These are phyloP conservation scores for Schrankia costaestrigalis DNA, from an alignment of 2,888 invertebrate genomes.

Conservation along the genomic window DNA sequence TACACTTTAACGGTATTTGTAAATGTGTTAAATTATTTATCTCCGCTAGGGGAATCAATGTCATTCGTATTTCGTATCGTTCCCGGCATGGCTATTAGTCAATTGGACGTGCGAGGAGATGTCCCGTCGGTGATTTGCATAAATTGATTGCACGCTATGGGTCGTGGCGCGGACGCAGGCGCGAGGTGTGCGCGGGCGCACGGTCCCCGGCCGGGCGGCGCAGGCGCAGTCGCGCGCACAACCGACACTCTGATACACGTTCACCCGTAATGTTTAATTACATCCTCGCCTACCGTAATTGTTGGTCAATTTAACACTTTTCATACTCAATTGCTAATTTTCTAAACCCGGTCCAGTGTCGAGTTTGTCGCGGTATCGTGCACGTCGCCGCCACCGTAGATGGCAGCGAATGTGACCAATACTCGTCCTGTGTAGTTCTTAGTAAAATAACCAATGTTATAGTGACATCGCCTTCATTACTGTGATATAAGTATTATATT, in stretches of 20 bases:
- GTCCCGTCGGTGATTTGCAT: constrained; percentile 75
- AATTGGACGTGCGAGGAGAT: constrained; percentile 51
- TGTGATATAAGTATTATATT: constrained; percentile 35
- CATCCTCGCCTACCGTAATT: constrained; percentile 66
- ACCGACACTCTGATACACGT: constrained; percentile 75
- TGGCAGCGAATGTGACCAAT: constrained; percentile 36
- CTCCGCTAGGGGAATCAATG: constrained; percentile 25
- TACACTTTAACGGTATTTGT: constrained; percentile 17
- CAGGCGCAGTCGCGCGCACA: constrained; percentile 70
- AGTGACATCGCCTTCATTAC: constrained; percentile 52
- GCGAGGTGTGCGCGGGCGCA: constrained; percentile 48
- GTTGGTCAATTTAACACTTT: constrained; percentile 60
- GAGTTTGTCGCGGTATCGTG: constrained; percentile 37
- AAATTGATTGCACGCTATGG: constrained; percentile 71
- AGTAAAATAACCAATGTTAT: constrained; percentile 53
- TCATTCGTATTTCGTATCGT: constrained; percentile 27
- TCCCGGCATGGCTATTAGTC: constrained; percentile 46
- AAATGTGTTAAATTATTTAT: constrained; percentile 19
- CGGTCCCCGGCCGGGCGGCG: constrained; percentile 26
- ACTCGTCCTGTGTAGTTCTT: constrained; percentile 51
- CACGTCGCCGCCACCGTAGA: constrained; percentile 33
- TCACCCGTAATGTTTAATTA: constrained; percentile 68
- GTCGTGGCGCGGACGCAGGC: constrained; percentile 43
- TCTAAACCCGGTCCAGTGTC: constrained; percentile 43
- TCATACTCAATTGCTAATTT: constrained; percentile 52